These are phyloP conservation scores for Falco berigora DNA, from an alignment of 2,797 vertebrate genomes.

Conservation along the genomic window DNA sequence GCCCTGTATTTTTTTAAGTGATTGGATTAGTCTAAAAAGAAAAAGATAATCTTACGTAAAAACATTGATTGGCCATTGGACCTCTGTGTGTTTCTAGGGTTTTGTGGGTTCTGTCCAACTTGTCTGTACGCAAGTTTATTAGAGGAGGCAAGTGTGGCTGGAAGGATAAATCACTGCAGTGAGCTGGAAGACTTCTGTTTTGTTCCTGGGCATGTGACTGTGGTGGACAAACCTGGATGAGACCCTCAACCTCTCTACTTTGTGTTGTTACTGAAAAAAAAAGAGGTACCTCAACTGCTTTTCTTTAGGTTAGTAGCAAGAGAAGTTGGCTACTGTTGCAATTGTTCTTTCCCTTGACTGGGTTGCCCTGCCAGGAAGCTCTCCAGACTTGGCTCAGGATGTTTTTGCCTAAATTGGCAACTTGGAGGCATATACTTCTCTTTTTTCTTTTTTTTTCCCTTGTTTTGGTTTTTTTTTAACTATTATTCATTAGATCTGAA, in stretches of 20 bases:
- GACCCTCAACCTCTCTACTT: not conserved
- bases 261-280: not conserved
- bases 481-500: not conserved
- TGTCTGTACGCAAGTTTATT: not conserved
- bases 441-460: too few species aligned
- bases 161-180: not conserved
- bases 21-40: not conserved
- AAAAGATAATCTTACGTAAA: not conserved
- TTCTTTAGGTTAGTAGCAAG: not conserved
- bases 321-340: not conserved
- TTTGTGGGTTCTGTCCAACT: not conserved
- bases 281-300: not conserved
- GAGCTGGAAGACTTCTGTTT: not conserved
- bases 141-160: not conserved
- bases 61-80: not conserved
- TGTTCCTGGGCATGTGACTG: not conserved
- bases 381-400: not conserved
- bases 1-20: not conserved
- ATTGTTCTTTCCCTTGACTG: not conserved
- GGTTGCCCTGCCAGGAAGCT: not conserved
- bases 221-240: not conserved
- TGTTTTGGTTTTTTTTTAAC: not conserved
- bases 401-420: constrained; percentile 25
- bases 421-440: not conserved
- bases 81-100: not conserved